Base-by-base conservation (phyloP, 2,797 vertebrate genomes). In the Selene dorsalis region DNA sequence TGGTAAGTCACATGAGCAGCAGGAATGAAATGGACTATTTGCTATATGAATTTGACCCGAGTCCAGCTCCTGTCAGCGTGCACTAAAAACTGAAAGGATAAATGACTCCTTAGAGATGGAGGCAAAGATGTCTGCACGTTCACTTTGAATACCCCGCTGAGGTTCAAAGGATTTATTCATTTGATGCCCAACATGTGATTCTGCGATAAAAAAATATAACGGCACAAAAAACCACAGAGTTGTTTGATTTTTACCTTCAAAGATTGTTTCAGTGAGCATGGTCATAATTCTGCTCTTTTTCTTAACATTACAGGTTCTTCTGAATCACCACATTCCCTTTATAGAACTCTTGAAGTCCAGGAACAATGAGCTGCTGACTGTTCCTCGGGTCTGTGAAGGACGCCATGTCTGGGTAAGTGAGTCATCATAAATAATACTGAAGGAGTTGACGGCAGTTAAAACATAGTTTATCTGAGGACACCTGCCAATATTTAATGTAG, bases 131-230 rank as follows among this genome's bases (percentile, higher is more conserved):
- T 26, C 26, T 55, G 52, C 20, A 17, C 18, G 55, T 64, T 76
- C 57, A 30, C 66, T 73, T 77, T 55, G 50, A 71, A 80, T 76
- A 41, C 52, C 1, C 65, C 53, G 55, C 57, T 11, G 1, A 50
- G 38, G 68, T 76, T 83, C 67, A 84, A 68, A 78, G 53, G 62
- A 28, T 69, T 13, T 45, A 73, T 53, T 79, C 61, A 48, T 77
- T 52, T 63, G 20, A 72, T 72, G 17, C 76, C 68, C 67, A 60
- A 43, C 63, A 55, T 68, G 63, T 60, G 69, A 60, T 67, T 50
- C 61, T 28, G 17, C 43, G n/a, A 58, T 76, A 41, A 52, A 58
- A n/a, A 56, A 61, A 9, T 43, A 48, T 28, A 45, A 61, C 53
- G 53, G 30, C 43, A 35, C 52, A 69, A 20, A 32, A 17, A 22